Conservation (phyloP, 2,797 vertebrate genomes). For the Pseudocheirus occidentalis region DNA sequence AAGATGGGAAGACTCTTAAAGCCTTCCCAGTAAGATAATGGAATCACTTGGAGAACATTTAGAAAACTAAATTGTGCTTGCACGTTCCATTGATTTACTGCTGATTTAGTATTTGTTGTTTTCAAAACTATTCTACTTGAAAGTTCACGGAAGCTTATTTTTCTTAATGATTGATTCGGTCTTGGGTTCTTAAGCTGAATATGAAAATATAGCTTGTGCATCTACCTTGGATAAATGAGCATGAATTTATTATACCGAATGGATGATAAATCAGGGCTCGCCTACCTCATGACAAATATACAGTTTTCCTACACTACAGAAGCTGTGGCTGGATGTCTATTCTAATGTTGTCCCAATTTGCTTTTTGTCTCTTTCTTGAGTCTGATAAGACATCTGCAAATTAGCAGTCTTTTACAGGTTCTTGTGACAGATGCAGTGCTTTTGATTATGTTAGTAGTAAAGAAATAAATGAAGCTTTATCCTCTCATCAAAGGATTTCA, state of each 20-base stretch:
- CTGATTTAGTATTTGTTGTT: constrained; percentile 24
- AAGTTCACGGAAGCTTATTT: constrained; percentile 18
- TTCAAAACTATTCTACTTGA: not conserved
- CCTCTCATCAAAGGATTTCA: not conserved
- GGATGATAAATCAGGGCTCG: constrained; percentile 49
- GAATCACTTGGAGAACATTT: constrained; percentile 28
- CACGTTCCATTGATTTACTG: constrained; percentile 1
- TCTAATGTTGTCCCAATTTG: constrained; percentile 36
- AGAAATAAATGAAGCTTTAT: constrained; percentile 11
- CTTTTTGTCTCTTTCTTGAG: not conserved
- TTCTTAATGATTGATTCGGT: not conserved
- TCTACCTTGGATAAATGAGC: constrained; percentile 31
- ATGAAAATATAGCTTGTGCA: constrained; percentile 33
- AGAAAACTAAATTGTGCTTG: not conserved
- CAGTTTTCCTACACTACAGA: constrained; percentile 35
- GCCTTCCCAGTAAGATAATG: constrained; percentile 3
- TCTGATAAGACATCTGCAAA: not conserved
- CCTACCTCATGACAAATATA: constrained; percentile 25
- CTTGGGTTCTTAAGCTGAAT: not conserved
- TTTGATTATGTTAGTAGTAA: not conserved
- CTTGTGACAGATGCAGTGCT: not conserved
- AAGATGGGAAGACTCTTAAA: constrained; percentile 24
- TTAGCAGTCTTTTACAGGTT: not conserved
- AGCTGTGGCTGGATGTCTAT: constrained; percentile 42
- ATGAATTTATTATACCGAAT: constrained; percentile 38